Evolutionary conservation across 2,797 vertebrate species (phyloP), one percentile per base, ranked within the genome.

Genomic region (Scleropages formosus): DNA sequence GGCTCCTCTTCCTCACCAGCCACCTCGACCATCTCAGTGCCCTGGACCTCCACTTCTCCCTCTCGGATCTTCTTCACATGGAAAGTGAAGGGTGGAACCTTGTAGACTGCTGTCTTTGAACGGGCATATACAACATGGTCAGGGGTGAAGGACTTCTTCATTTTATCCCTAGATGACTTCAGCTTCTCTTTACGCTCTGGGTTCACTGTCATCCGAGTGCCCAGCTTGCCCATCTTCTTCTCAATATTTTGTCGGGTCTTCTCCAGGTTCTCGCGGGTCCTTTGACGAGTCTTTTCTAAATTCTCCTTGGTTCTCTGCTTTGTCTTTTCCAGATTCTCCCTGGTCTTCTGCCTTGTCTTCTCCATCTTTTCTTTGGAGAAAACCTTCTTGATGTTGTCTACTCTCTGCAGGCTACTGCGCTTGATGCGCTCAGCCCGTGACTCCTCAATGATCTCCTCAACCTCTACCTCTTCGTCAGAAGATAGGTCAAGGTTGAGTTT

Each of bases 311-410:
- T 92, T 78, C 86, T 91, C 80, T 91, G 90, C 53, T 82, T 90
- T 20, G 91, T 92, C 80, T 88, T 92, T 70, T 93, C 91, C 0
- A 93, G 24, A 64, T 91, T 93, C 53, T 92, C 88, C 74, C 83
- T 93, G 75, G 92, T 92, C 79, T 85, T 91, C 77, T 90, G 91
- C 79, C 53, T 89, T 31, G 96, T 96, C 87, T 96, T 96, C 85
- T 98, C 97, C 95, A 98, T 98, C 88, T 96, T 97, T 85, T 97
- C 95, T 86, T 94, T 98, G 49, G 97, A 98, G 84, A 99, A 99
- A 39, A 93, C 97, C 1, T 96, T 98, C 91, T 98, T 98, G 80
- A 98, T 93, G 88, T 86, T 96, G 80, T 99, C 96, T 68, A 98
- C 95, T 1, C 94, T 95, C 77, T 95, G 94, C 86, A 98, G 90